A percentile compares a stretch with the other conserved stretches of the same genome.
These are phyloP conservation scores for Acanthococcus lagerstroemiae DNA, from an alignment of 2,888 invertebrate genomes.

Conservation along the genomic window DNA sequence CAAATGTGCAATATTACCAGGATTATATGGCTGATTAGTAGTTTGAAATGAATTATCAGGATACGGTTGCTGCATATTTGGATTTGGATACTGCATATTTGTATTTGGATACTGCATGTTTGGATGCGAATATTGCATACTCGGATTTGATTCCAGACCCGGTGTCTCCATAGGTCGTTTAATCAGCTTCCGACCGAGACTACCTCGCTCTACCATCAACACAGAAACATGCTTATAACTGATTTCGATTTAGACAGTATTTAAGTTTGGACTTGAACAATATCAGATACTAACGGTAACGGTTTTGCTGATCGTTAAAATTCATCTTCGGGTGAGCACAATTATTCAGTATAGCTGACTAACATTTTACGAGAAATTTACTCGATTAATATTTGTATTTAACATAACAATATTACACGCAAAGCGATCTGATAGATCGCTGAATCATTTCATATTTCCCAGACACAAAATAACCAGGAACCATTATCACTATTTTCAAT, in stretches of 20 bases:
- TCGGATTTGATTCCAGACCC: constrained; percentile 33
- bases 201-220: neutral
- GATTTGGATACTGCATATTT: too few relatives aligned
- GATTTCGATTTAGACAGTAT: neutral
- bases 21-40: neutral
- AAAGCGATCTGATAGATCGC: too few relatives aligned
- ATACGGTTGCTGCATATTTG: constrained; percentile 3
- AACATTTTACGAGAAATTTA: too few relatives aligned
- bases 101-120: constrained; percentile 13
- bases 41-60: neutral
- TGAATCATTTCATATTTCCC: too few relatives aligned
- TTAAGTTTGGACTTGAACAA: neutral
- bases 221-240: neutral
- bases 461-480: too few relatives aligned
- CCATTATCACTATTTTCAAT: too few relatives aligned
- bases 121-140: neutral
- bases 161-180: constrained; percentile 35
- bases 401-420: too few relatives aligned
- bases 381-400: too few relatives aligned
- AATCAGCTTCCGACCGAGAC: constrained; percentile 32
- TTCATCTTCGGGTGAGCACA: too few relatives aligned
- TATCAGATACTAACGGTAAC: neutral
- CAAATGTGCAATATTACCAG: neutral
- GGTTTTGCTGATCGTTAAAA: constrained; percentile 15
- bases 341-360: too few relatives aligned